These are phyloP conservation scores for Eubasilissa regina DNA, from an alignment of 1,140 invertebrate genomes.

Conservation along the genomic window DNA sequence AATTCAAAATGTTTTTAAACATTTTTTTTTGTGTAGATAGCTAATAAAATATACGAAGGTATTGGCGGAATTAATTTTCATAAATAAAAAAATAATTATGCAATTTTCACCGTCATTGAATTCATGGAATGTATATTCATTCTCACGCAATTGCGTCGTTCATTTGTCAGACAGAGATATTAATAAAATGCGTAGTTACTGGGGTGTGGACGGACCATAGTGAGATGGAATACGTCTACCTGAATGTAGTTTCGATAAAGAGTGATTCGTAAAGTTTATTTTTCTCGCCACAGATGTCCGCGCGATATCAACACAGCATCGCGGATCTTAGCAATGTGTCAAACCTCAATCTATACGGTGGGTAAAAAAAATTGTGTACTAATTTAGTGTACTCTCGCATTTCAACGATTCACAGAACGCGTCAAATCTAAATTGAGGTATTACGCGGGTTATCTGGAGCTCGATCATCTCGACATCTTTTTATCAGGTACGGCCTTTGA, in stretches of 20 bases:
- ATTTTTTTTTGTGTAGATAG: no score
- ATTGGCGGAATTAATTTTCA: neutral
- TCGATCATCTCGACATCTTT: conserved; percentile 23
- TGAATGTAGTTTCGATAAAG: no score
- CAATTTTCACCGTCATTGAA: neutral
- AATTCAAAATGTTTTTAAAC: no score
- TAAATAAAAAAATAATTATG: neutral
- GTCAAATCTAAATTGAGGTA: conserved; percentile 33
- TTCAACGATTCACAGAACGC: conserved; percentile 30
- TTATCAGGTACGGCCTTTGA: conserved; percentile 7
- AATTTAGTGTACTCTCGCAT: conserved; percentile 26
- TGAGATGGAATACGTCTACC: no score
- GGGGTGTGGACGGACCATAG: no score
- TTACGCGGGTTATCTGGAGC: conserved; percentile 28
- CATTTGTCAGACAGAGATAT: no score
- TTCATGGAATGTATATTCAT: neutral
- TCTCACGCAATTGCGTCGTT: neutral
- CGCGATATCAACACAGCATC: neutral
- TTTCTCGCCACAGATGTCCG: no score
- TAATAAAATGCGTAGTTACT: no score
- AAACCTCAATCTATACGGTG: conserved; percentile 14
- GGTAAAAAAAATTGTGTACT: conserved; percentile 4
- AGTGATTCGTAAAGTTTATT: no score
- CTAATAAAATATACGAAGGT: no score
- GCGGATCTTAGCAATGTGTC: neutral